Conservation (phyloP, 2,888 invertebrate species). For the Bimastos eiseni region DNA sequence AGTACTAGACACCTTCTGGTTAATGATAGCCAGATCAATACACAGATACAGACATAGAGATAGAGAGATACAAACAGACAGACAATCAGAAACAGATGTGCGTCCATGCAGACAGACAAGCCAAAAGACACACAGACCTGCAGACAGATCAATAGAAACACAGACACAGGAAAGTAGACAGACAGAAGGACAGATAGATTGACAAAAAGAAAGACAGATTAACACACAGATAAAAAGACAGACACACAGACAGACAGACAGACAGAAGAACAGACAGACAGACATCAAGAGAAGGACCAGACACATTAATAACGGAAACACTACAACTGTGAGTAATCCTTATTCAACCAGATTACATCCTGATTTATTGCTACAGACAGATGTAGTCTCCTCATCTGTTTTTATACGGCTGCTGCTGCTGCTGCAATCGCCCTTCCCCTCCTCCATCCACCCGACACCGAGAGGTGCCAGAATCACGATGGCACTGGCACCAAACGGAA, state of each 20-base stretch:
- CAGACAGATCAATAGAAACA: background rate
- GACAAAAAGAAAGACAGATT: too few relatives aligned
- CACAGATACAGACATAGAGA: too few relatives aligned
- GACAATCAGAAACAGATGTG: background rate
- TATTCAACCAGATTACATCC: background rate
- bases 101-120: too few relatives aligned
- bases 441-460: background rate
- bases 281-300: background rate
- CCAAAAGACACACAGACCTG: too few relatives aligned
- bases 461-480: background rate
- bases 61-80: background rate
- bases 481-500: background rate
- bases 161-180: background rate
- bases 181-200: too few relatives aligned
- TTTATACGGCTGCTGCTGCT: background rate
- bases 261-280: background rate
- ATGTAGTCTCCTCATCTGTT: background rate
- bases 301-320: background rate
- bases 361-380: background rate
- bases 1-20: too few relatives aligned
- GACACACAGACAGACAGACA: background rate
- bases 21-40: too few relatives aligned
- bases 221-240: background rate
- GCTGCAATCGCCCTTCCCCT: too few relatives aligned
- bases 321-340: background rate